Conservation (phyloP, 37 sponge, comb jelly and placozoan genomes). For the Crambe crambe region DNA sequence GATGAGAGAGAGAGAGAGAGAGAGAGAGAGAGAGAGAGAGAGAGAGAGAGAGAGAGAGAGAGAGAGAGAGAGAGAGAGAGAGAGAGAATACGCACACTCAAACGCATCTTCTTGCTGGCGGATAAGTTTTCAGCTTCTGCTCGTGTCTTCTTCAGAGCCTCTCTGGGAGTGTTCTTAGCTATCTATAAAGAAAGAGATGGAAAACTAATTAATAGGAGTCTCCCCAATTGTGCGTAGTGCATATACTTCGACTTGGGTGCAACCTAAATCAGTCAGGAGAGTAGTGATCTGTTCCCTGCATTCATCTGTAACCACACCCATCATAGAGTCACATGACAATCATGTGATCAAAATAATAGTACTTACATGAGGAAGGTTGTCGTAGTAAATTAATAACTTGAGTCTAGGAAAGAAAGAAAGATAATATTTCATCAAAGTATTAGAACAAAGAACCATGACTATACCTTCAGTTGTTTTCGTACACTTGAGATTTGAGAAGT, state of each 20-base stretch:
- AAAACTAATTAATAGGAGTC: neutral
- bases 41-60: neutral
- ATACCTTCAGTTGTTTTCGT: conserved; percentile 89
- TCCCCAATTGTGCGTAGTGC: neutral
- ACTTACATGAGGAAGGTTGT: conserved; percentile 62
- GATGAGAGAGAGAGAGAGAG: neutral
- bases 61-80: conserved; percentile 19
- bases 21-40: neutral
- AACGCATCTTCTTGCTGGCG: conserved; percentile 8
- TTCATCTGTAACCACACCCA: conserved; percentile 43
- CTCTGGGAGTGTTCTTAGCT: conserved; percentile 46
- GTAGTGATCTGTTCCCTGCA: conserved; percentile 61
- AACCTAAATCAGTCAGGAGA: conserved; percentile 67
- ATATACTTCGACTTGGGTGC: conserved; percentile 70
- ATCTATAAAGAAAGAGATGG: conserved; percentile 23
- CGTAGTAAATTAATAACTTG: conserved; percentile 49
- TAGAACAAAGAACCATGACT: neutral
- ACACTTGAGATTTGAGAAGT: conserved; percentile 89
- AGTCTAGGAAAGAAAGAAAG: conserved; percentile 13
- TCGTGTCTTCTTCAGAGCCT: conserved; percentile 22
- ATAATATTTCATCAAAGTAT: neutral
- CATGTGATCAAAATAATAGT: neutral
- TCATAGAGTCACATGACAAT: neutral
- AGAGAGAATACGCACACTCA: conserved; percentile 17
- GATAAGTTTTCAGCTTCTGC: conserved; percentile 1